Percentiles rank a stretch among this genome's conserved stretches.
Conservation (phyloP, 2,113 vertebrate species). For the Baryphthengus martii region DNA sequence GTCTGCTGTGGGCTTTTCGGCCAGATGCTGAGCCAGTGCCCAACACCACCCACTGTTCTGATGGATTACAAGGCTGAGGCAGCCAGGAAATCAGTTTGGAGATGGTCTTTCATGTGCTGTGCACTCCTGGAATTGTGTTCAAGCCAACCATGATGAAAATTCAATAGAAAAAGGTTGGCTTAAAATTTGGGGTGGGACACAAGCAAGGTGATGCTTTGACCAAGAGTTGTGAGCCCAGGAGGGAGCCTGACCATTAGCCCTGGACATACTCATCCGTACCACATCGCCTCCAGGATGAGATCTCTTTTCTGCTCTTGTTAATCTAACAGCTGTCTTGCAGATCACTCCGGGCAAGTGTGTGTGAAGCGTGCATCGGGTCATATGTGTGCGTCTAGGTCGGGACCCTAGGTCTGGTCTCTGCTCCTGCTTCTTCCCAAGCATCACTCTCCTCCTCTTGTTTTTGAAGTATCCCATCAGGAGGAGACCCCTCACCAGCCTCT, state of each 20-base stretch:
- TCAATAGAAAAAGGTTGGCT: background rate
- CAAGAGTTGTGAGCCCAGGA: background rate
- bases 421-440: background rate
- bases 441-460: background rate
- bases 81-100: background rate
- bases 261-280: background rate
- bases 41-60: background rate
- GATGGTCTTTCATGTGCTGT: background rate
- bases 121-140: background rate
- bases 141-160: background rate
- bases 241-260: background rate
- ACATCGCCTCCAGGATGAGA: background rate
- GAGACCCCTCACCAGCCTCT: background rate
- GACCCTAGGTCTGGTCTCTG: background rate
- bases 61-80: background rate
- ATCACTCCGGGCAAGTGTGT: background rate
- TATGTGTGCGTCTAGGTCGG: background rate
- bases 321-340: background rate
- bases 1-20: background rate
- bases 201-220: background rate
- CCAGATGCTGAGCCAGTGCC: background rate
- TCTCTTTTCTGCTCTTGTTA: background rate
- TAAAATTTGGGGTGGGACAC: background rate
- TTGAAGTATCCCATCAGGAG: background rate
- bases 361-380: fast-evolving